Base-by-base conservation (phyloP, 1,140 invertebrate genomes). In the Leptestheria dahalacensis region DNA sequence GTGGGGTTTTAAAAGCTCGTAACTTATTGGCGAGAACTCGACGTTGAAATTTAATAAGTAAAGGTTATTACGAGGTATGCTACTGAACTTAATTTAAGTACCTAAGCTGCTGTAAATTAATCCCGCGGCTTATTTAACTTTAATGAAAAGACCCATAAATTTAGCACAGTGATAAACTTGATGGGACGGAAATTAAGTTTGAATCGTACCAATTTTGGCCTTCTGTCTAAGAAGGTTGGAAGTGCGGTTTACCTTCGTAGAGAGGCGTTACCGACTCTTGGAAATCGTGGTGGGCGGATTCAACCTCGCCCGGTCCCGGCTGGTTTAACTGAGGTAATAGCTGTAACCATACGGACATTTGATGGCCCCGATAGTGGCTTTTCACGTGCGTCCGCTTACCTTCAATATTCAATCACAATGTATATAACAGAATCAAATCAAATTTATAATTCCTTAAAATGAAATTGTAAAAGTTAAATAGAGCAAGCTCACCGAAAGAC, bases 321-420 rank as follows among this genome's bases (percentile, higher is more conserved):
- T 82, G 74, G 68, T 88, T 84, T n/a, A 88, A 73, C 68, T 91
- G 88, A 2, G 91, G 91, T 61, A 94, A 84, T 26, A 94, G 78
- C 67, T 90, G 88, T 59, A 91, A 71, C 91, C 91, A 95, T 60
- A 93, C 79, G n/a, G 88, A 90, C 75, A 92, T 82, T 70, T 92
- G 90, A 69, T 91, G 86, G 46, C 87, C 86, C 1, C 89, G 77
- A 70, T 92, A 94, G 69, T 91, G 90, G 4, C 24, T 55, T 6
- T 55, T 55, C 1, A 55, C 15, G 33, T 55, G 53, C 4, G 53
- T 41, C 15, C 33, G 33, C 33, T 41, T 41, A 41, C 33, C 33
- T 41, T 41, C 15, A 6, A 41, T 41, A 15, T 41, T 41, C 33
- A 41, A 41, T 15, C 6, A 15, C 33, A 41, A 41, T 6, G 15